Percentiles rank a stretch among this genome's conserved stretches.
These are phyloP conservation scores for Salvelinus sp. DNA, from an alignment of 2,113 vertebrate species.

Conservation along the genomic window DNA sequence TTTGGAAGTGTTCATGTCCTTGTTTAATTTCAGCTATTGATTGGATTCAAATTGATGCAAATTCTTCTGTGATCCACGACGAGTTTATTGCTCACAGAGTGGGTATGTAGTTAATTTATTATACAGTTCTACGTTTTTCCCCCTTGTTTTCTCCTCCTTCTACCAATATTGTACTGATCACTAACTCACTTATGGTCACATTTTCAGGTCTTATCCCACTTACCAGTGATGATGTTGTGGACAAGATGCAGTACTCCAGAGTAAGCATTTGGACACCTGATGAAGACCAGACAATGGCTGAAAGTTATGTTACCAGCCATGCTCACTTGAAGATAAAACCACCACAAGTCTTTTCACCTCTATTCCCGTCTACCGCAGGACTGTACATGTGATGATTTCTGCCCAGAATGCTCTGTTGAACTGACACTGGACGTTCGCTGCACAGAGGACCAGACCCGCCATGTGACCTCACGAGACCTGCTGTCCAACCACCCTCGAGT, in stretches of 20 bases:
- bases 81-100: constrained; percentile 97
- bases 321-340: background rate
- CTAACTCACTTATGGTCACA: background rate
- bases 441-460: constrained; percentile 94
- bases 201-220: constrained; percentile 89
- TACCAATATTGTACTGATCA: background rate
- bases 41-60: constrained; percentile 98
- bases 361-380: constrained; percentile 72
- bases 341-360: background rate
- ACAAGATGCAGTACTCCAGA: constrained; percentile 96
- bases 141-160: no score
- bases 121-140: no score
- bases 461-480: constrained; percentile 92
- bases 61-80: constrained; percentile 96
- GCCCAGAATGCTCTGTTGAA: constrained; percentile 94
- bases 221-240: constrained; percentile 96
- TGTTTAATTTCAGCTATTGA: constrained; percentile 83
- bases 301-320: background rate
- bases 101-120: constrained; percentile 70
- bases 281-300: background rate
- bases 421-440: constrained; percentile 93
- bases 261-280: constrained; percentile 62
- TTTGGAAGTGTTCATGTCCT: background rate
- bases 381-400: constrained; percentile 96
- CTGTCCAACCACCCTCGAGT: constrained; percentile 94